phyloP scores from a whole-genome alignment of 2,888 invertebrate genomes.

The Listrodromus nycthemerus region DNA sequence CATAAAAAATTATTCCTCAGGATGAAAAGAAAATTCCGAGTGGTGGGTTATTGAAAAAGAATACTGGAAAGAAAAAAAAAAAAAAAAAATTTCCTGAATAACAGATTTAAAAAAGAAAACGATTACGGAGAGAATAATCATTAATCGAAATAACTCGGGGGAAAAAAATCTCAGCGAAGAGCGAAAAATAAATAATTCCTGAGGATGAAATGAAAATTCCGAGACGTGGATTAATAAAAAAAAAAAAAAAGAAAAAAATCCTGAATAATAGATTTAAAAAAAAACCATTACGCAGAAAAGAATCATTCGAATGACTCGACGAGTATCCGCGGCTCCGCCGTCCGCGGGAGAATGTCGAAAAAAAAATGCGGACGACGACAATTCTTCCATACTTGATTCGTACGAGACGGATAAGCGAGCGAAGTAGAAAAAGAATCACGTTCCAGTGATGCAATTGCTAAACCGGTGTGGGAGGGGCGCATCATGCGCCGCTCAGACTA shows the following conservation, averaged over 20 bases:
- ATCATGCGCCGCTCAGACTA: slow-evolving; percentile 40
- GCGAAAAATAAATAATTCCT: background rate
- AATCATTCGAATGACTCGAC: too few species aligned
- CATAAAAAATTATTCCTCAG: background rate
- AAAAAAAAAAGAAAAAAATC: background rate
- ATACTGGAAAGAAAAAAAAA: too few species aligned
- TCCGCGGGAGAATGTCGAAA: background rate
- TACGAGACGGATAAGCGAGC: slow-evolving; percentile 28
- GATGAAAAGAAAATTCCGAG: background rate
- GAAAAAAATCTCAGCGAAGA: background rate
- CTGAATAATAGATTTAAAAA: background rate
- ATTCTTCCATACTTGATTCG: slow-evolving; percentile 34
- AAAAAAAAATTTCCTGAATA: background rate
- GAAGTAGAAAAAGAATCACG: slow-evolving; percentile 62
- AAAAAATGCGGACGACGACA: slow-evolving; percentile 34
- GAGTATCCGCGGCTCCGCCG: too few species aligned
- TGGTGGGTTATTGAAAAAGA: background rate
- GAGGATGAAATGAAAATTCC: background rate
- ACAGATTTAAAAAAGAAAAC: background rate
- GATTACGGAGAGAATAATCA: too few species aligned
- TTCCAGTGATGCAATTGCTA: slow-evolving; percentile 46
- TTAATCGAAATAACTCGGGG: slow-evolving; percentile 15
- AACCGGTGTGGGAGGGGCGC: slow-evolving; percentile 55
- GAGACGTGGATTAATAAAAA: background rate
- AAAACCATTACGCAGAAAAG: too few species aligned